Percentiles rank a stretch among this genome's conserved stretches.
Conservation (phyloP, 2,797 vertebrate genomes). For the Tapirus indicus region DNA sequence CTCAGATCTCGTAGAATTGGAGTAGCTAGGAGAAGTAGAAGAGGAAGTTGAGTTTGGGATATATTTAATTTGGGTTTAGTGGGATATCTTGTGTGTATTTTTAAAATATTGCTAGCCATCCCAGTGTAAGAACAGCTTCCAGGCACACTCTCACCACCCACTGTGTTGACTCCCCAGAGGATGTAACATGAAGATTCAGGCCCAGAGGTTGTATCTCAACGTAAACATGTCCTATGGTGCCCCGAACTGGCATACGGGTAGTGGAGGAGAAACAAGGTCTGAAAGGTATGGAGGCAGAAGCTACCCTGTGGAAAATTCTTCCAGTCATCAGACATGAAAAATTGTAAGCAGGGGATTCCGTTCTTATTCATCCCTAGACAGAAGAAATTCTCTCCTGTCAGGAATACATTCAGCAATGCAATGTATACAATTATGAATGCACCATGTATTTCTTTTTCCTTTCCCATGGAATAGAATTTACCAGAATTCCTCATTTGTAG, state of each 20-base stretch:
- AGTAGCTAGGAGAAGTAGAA: neutral
- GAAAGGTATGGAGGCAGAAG: neutral
- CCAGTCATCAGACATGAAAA: neutral
- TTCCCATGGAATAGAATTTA: neutral
- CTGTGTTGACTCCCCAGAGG: neutral
- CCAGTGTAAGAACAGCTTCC: neutral
- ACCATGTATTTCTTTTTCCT: neutral
- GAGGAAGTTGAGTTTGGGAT: neutral
- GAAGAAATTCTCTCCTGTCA: neutral
- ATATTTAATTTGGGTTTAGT: conserved; percentile 39
- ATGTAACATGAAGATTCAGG: neutral
- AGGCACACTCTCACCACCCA: neutral
- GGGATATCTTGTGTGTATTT: neutral
- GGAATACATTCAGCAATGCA: neutral
- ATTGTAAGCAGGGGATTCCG: neutral
- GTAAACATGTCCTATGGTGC: neutral
- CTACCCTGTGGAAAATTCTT: neutral
- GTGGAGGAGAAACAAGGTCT: neutral
- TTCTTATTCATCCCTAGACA: neutral
- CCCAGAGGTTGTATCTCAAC: neutral
- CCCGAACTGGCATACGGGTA: neutral
- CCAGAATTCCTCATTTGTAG: neutral
- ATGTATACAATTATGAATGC: neutral
- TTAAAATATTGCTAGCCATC: neutral
- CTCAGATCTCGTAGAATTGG: neutral